Percentiles rank a stretch among this genome's conserved stretches.
Conservation (phyloP, 1,140 invertebrate genomes). For the Hylaeus anthracinus region DNA sequence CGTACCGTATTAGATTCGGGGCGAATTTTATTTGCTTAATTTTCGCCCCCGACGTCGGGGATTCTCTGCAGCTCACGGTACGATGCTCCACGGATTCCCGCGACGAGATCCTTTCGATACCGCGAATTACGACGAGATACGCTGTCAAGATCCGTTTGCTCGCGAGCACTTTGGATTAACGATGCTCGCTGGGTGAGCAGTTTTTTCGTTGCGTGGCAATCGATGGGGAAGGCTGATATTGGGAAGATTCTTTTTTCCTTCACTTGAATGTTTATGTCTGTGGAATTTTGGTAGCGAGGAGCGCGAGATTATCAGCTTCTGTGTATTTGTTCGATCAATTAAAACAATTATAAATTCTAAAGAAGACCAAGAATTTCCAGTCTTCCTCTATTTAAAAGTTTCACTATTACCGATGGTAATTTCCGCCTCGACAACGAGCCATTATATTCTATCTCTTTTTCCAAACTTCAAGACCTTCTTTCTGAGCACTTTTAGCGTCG, state of each 20-base stretch:
- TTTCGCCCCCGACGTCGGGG: background rate
- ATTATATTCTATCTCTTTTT: background rate
- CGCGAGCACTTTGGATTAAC: background rate
- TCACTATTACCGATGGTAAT: background rate
- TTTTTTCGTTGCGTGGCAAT: no score
- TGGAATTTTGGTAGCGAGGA: no score
- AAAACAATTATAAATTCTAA: no score
- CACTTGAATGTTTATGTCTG: no score
- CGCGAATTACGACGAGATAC: background rate
- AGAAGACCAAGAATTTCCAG: no score
- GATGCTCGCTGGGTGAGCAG: background rate
- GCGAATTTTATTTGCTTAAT: conserved; percentile 16
- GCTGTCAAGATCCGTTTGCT: background rate
- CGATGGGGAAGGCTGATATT: no score
- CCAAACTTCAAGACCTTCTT: background rate
- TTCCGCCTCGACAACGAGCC: background rate
- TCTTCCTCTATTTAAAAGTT: no score
- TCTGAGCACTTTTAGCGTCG: background rate
- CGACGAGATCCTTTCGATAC: background rate
- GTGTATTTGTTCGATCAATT: no score
- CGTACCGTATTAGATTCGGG: conserved; percentile 3
- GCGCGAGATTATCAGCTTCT: no score
- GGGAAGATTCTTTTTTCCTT: no score
- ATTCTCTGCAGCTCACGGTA: background rate
- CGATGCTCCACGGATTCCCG: background rate